A percentile compares a stretch with the other conserved stretches of the same genome.
Evolutionary conservation across 1,140 invertebrate species (phyloP).

Genomic region (Dendrolimus kikuchii): DNA sequence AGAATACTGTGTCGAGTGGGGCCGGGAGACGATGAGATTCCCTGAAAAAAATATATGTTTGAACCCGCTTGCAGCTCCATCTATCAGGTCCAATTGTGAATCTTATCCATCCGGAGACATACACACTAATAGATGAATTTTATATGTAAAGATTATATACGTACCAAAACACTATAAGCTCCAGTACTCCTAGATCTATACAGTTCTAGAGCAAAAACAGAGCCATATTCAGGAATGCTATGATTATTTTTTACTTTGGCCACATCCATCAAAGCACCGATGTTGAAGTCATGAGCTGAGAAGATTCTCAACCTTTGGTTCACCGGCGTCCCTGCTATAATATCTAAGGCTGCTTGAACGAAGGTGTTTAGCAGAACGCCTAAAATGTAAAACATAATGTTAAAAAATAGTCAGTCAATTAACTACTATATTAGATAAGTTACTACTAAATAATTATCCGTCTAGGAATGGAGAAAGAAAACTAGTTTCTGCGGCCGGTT

Average conservation of each 20-base stretch:
- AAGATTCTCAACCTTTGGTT: conserved; percentile 32
- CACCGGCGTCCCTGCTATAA: conserved; percentile 29
- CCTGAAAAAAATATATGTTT: no score
- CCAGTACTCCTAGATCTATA: conserved; percentile 37
- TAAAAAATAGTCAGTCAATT: background rate
- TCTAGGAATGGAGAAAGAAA: no score
- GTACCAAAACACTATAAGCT: conserved; percentile 43
- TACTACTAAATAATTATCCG: no score
- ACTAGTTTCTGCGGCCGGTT: no score
- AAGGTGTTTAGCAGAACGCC: conserved; percentile 52
- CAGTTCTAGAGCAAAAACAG: conserved; percentile 46
- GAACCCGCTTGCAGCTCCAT: no score
- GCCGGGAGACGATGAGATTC: no score
- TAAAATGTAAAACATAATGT: conserved; percentile 13
- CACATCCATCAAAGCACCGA: conserved; percentile 51
- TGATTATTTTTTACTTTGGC: conserved; percentile 32
- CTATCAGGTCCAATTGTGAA: no score
- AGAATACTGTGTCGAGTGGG: no score
- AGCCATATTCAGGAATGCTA: conserved; percentile 47
- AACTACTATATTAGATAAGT: no score
- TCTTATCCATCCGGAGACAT: no score
- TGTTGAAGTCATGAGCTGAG: conserved; percentile 57
- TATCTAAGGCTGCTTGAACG: conserved; percentile 29
- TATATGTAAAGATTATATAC: conserved; percentile 7
- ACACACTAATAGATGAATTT: no score